Base-by-base conservation (phyloP, 2,113 vertebrate species). In the Scortum barcoo region DNA sequence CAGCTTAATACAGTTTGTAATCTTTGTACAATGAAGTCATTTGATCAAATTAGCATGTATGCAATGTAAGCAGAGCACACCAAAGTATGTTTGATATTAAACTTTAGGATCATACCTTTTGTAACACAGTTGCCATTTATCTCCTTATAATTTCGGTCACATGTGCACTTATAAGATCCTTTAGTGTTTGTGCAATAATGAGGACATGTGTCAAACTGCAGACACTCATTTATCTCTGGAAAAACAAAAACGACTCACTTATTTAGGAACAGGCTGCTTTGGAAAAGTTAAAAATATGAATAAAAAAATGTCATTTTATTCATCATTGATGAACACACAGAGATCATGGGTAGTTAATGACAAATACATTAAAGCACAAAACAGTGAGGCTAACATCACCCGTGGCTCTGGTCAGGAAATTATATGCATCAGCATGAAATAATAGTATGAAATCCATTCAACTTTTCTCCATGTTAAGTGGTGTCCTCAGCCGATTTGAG, bases 161-260 rank as follows among this genome's bases (percentile, higher is more conserved):
- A 99, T 0, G 94, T 87, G 92, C 98, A 99, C 92, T 96, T 98
- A 91, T 96, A 99, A n/a, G 98, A 99, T 44, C 98, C 98, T 93
- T 99, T 97, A 3, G 96, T 93, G 91, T 99, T 99, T 73, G 94
- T 94, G 93, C 98, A 99, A 76, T 95, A 96, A 7, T 99, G 98
- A 81, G 98, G 96, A 87, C 98, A 99, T 5, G 94, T 88, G 76
- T 97, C 97, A 95, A 98, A 97, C 36, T 97, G 91, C 84, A 98
- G 95, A 85, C 98, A 99, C 89, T 99, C 98, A 90, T 99, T 97
- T 81, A 97, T 92, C 89, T 99, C 98, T 99, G 68, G 70, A 93
- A 86, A 67, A 74, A 92, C 83, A 87, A 75, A 74, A 84, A 24
- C 72, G 20, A 71, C 19, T 51, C 5, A 14, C 33, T 58, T 7